These are phyloP conservation scores for Myopa tessellatipennis DNA, from an alignment of 2,888 invertebrate genomes.

Conservation along the genomic window DNA sequence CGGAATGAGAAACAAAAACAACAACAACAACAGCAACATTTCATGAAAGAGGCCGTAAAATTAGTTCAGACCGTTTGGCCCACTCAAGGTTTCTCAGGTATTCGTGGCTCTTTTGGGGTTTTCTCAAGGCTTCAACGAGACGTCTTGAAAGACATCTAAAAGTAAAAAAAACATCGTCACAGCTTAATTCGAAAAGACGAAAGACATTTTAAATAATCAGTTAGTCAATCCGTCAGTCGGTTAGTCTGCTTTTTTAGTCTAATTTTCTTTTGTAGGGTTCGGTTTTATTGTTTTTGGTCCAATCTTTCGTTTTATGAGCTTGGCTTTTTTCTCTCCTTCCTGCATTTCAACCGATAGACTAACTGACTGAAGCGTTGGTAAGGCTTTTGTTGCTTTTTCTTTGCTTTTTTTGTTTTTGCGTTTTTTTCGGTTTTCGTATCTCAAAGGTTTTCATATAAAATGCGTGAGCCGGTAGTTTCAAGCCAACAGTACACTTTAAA, in stretches of 20 bases:
- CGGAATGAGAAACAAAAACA: neutral
- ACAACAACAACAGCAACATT: neutral
- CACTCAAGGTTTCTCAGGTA: constrained; percentile 6
- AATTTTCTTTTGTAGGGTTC: no score
- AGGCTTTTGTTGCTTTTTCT: neutral
- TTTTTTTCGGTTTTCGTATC: constrained; percentile 24
- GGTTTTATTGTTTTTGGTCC: no score
- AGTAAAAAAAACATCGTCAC: no score
- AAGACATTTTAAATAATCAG: no score
- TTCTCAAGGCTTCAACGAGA: constrained; percentile 55
- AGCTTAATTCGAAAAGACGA: no score
- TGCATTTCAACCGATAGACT: no score
- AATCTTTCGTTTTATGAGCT: no score
- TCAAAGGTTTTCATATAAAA: constrained; percentile 62
- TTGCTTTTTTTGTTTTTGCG: neutral
- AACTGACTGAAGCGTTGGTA: no score
- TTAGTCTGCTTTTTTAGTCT: no score
- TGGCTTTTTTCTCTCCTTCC: no score
- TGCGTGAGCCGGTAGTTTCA: constrained; percentile 52
- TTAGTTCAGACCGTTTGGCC: neutral
- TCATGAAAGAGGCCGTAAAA: no score
- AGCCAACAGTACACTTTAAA: constrained; percentile 58
- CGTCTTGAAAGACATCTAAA: neutral
- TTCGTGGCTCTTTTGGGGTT: constrained; percentile 45
- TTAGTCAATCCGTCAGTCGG: no score